Evolutionary conservation across 2,888 invertebrate genomes (phyloP), one percentile per base, ranked within the genome.

Genomic region (Myathropa florea): DNA sequence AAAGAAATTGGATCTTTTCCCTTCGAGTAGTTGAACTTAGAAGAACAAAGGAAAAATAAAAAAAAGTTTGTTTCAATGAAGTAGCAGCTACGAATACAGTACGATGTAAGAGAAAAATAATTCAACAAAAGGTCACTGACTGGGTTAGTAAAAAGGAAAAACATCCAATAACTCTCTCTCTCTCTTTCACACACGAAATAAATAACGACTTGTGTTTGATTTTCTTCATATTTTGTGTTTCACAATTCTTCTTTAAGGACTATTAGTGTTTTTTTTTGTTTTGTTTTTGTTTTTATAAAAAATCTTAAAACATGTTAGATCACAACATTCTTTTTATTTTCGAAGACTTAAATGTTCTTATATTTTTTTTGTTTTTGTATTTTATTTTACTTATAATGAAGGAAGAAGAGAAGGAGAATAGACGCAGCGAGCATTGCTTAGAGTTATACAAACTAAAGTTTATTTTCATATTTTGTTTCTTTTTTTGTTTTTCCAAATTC

Each of bases 241-340:
- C 78, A 64, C 76, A 77, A 80, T 79, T 77, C 67, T 57, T 81
- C 53, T 72, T 46, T 83, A 77, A 83, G 79, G 86, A 88, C 80
- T 80, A 85, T 83, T 81, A 86, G 78, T 85, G 63, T 72, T 60
- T 77, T 75, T 82, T 75, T 64, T 63, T 77, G 67, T 82, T 81
- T 78, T 82, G 57, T 76, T 64, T 82, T 71, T 64, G 61, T 77
- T 79, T 86, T 81, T 78, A 80, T 78, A 88, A 87, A 81, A 88
- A 88, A 87, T 83, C 83, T 87, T 87, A 88, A 87, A 79, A 81
- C 80, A 86, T 84, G 71, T 77, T 70, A 88, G 64, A 82, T 84
- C 77, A 73, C 82, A 79, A 81, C 84, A 88, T 88, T 80, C 85
- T 88, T 88, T 89, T 89, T 88, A 89, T 89, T 89, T 89, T 89